These are phyloP conservation scores for Orius laevigatus DNA, from an alignment of 1,140 invertebrate species.

Conservation along the genomic window DNA sequence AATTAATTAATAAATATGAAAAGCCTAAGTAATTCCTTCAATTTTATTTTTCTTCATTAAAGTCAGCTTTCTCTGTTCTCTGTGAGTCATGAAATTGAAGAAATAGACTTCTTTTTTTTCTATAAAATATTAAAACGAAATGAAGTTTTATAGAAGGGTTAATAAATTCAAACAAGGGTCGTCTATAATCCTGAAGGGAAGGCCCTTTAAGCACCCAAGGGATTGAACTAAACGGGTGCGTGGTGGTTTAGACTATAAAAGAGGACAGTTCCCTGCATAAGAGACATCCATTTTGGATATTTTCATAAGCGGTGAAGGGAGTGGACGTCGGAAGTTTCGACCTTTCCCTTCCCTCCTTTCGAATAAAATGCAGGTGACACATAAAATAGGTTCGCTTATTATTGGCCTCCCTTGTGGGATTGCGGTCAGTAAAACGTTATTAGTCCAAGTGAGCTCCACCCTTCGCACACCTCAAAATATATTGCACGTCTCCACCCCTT, in stretches of 20 bases:
- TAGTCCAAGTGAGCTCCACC: neutral
- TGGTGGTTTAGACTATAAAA: neutral
- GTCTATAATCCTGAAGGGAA: neutral
- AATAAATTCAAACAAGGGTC: conserved; percentile 4
- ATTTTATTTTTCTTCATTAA: too few relatives aligned
- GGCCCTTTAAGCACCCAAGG: neutral
- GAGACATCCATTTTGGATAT: conserved; percentile 6
- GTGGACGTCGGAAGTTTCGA: too few relatives aligned
- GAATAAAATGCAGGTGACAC: conserved; percentile 8
- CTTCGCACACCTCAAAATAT: too few relatives aligned
- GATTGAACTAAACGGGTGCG: too few relatives aligned
- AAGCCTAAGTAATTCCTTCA: too few relatives aligned
- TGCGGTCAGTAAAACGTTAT: conserved; percentile 8
- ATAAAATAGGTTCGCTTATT: conserved; percentile 8
- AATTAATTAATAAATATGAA: too few relatives aligned
- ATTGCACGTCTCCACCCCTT: too few relatives aligned
- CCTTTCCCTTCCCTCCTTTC: neutral
- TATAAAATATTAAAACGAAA: too few relatives aligned
- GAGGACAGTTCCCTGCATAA: neutral
- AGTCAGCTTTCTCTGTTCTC: too few relatives aligned
- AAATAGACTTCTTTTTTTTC: too few relatives aligned
- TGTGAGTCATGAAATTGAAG: too few relatives aligned
- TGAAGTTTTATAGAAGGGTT: neutral
- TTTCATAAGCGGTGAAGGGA: conserved; percentile 2
- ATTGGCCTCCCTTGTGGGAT: neutral